Base-by-base conservation (phyloP, 2,797 vertebrate species). In the Cynodonichthys magdalenae region DNA sequence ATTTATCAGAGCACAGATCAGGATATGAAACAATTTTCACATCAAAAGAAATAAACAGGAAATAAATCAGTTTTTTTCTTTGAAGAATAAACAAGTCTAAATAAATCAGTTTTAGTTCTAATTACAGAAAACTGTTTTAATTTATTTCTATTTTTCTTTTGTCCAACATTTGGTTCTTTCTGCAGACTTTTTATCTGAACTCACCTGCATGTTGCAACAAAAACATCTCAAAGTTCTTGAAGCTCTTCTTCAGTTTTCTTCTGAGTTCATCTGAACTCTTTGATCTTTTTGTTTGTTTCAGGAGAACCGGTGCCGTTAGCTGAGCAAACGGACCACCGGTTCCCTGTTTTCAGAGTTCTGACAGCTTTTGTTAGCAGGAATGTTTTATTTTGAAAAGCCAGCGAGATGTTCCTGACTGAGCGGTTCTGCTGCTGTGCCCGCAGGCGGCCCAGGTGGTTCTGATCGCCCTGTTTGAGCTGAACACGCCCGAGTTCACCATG, bases 401-500 rank as follows among this genome's bases (percentile, higher is more conserved):
- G 55, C 56, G 28, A n/a, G 27, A 17, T 31, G 14, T 50, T 24
- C 3, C 58, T 57, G 19, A 11, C 34, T 60, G 17, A 64, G 53
- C 8, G 9, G 27, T 5, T 34, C 54, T 47, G 12, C n/a, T 63
- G 2, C 2, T 4, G 27, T 45, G 64, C 70, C 77, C 80, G 69
- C 67, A 99, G 97, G 97, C 97, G 5, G 97, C 97, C 52, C 96
- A 98, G 87, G 93, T 96, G 81, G 97, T 99, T 76, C 93, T 99
- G 59, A 99, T 99, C 81, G 92, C 96, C 62, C 90, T 99, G 82
- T 99, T 99, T 83, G 96, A 99, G 93, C 68, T 99, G 84, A 99
- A 99, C 87, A 98, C 97, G 12, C 97, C 97, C 0, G 97, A 99
- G 93, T 99, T 99, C 95, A 97, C 96, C 85, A 99, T 99, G 97